Evolutionary conservation across 2,113 vertebrate species (phyloP), one percentile per base, ranked within the genome.

Genomic region (Shinisaurus crocodilurus): DNA sequence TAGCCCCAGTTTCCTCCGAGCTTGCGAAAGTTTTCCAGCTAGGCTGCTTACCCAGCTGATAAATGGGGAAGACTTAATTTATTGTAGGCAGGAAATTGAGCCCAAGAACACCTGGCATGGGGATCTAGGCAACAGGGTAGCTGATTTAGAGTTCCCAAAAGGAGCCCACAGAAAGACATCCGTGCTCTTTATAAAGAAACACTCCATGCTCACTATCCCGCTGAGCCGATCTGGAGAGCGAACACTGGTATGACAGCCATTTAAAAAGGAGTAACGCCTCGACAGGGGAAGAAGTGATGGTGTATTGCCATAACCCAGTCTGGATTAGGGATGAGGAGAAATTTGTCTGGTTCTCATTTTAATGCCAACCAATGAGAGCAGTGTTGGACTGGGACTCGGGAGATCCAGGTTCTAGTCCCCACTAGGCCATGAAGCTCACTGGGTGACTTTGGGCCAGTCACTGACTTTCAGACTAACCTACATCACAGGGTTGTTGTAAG

Each of bases 111-210:
- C 37, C 5, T 74, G 69, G 27, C 10, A 37, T 0, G n/a, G 63
- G 63, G 85, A 54, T 70, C 48, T 32, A 82, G 6, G 74, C 5
- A 65, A 91, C 85, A 91, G 90, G 45, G 27, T 32, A 40, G 43
- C 1, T 91, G 91, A 93, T 93, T 95, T 90, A 82, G 75, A 37
- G 72, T 18, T 0, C 75, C 43, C 87, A 8, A 70, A 83, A 88
- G 81, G 34, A 89, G 72, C 43, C 90, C 60, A 63, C 40, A 72
- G 90, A 85, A 88, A 91, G 82, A 29, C 79, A 92, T 83, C 86
- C 60, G 72, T 91, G 65, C 10, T 90, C 92, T 54, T 89, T 60
- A 57, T 92, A 74, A 92, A 93, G 93, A 74, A 92, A 93, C 92
- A 88, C 32, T 89, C 40, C 89, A 91, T 45, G n/a, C 72, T 15